Conservation (phyloP, 2,113 vertebrate species). For the Microcebus murinus region DNA sequence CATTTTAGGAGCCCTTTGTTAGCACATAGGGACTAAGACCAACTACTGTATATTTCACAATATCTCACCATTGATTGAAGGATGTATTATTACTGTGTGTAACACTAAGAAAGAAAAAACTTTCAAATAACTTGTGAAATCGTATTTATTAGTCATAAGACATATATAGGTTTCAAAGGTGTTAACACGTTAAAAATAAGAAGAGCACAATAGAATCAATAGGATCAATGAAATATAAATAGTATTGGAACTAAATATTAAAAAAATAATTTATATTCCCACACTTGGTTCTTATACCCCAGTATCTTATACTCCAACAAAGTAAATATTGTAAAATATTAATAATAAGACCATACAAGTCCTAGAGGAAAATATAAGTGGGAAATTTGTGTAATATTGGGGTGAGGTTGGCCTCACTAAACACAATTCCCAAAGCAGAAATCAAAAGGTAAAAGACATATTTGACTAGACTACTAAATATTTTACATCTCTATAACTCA, state of each 20-base stretch:
- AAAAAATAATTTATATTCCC: slow-evolving; percentile 1
- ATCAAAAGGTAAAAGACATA: neutral
- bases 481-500: slow-evolving; percentile 11
- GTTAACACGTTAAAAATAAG: neutral
- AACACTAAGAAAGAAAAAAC: neutral
- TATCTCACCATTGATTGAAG: neutral
- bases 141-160: neutral
- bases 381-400: neutral
- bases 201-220: neutral
- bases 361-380: neutral
- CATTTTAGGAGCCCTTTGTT: neutral
- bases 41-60: neutral
- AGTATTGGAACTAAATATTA: neutral
- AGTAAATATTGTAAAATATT: slow-evolving; percentile 1
- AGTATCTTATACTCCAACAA: neutral
- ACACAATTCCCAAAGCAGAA: neutral
- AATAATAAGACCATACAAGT: neutral
- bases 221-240: neutral
- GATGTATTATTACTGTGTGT: neutral
- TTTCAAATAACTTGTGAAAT: neutral
- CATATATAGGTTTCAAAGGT: neutral
- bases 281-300: neutral
- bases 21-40: neutral
- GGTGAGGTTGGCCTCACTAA: slow-evolving; percentile 1
- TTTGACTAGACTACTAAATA: slow-evolving; percentile 13